Percentiles rank a stretch among this genome's conserved stretches.
Conservation (phyloP, 2,797 vertebrate genomes). For the Pipistrellus pygmaeus region DNA sequence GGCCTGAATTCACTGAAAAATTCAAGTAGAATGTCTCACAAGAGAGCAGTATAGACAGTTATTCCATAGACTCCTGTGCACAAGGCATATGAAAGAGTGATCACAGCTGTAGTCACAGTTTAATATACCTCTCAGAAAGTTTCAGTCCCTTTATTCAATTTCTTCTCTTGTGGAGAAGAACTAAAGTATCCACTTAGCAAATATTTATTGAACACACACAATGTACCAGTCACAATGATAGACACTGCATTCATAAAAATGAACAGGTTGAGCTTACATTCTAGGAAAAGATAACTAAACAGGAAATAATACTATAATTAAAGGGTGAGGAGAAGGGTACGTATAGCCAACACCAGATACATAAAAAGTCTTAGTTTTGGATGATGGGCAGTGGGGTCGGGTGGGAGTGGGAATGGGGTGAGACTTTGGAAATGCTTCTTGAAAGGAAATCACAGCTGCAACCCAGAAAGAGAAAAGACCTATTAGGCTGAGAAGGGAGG, state of each 20-base stretch:
- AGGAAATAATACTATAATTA: neutral
- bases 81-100: neutral
- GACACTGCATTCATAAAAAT: neutral
- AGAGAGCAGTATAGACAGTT: neutral
- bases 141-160: neutral
- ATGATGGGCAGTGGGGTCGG: no score
- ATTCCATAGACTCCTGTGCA: neutral
- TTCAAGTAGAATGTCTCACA: neutral
- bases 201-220: neutral
- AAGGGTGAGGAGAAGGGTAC: neutral
- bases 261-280: neutral
- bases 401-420: neutral
- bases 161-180: neutral
- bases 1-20: neutral
- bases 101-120: neutral
- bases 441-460: neutral
- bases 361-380: neutral
- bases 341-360: neutral
- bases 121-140: neutral
- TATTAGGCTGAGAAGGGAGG: neutral
- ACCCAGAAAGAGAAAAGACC: neutral
- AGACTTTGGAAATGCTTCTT: neutral
- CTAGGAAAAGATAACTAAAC: neutral
- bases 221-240: neutral
- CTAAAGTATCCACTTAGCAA: neutral